phyloP scores from a whole-genome alignment of 2,888 invertebrate species.

The Nipponacmea schrenckii region DNA sequence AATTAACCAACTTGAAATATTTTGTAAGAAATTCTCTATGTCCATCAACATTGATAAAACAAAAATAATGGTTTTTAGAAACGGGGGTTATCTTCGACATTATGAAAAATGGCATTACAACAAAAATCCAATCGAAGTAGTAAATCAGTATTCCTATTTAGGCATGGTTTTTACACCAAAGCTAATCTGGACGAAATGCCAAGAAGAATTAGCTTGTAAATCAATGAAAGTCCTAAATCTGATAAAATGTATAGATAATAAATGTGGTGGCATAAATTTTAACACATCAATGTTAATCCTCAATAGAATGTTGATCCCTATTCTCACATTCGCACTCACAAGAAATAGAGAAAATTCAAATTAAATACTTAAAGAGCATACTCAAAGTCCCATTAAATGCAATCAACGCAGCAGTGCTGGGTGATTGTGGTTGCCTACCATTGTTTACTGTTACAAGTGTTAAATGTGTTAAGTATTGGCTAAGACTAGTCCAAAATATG shows the following conservation, averaged over 20 bases:
- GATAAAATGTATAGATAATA: not conserved
- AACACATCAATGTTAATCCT: no score
- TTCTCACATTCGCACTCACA: no score
- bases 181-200: conserved; percentile 6
- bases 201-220: not conserved
- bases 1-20: no score
- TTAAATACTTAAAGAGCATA: not conserved
- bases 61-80: no score
- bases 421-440: not conserved
- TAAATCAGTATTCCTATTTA: conserved; percentile 2
- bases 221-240: conserved; percentile 15
- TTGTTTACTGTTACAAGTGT: not conserved
- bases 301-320: no score
- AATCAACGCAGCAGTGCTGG: conserved; percentile 4
- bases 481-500: not conserved
- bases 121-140: not conserved
- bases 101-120: not conserved
- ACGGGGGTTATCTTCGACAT: no score
- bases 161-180: conserved; percentile 13
- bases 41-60: no score
- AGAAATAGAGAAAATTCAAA: conserved; percentile 3
- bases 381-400: not conserved
- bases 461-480: conserved; percentile 1
- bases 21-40: no score
- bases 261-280: conserved; percentile 7